phyloP scores from a whole-genome alignment of 2,797 vertebrate species.

The Protosalanx chinensis region DNA sequence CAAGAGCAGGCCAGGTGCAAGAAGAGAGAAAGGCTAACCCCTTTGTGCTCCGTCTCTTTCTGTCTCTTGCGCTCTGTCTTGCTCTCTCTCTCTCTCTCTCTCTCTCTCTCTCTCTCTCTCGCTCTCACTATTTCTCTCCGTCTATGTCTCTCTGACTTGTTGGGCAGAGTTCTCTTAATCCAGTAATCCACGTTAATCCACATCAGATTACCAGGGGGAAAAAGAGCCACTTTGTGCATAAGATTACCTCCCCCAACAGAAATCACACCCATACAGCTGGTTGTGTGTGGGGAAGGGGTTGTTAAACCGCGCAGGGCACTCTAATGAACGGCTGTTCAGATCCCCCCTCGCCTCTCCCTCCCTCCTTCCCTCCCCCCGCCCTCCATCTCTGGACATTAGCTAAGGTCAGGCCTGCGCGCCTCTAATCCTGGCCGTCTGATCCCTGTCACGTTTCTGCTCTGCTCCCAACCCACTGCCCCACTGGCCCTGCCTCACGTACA shows the following conservation, averaged over 20 bases:
- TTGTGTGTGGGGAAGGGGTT: too few relatives aligned
- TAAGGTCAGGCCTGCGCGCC: background rate
- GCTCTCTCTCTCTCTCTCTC: too few relatives aligned
- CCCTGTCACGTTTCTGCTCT: background rate
- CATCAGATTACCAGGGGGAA: background rate
- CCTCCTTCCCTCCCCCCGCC: background rate
- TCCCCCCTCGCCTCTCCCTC: background rate
- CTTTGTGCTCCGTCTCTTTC: background rate
- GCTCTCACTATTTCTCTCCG: background rate
- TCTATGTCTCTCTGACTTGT: background rate
- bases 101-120: too few relatives aligned
- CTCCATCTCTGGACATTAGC: background rate
- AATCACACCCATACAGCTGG: too few relatives aligned
- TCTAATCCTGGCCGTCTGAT: background rate
- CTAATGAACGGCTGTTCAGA: too few relatives aligned
- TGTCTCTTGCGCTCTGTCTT: too few relatives aligned
- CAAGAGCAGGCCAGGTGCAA: background rate
- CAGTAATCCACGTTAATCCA: constrained; percentile 1
- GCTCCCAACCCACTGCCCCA: background rate
- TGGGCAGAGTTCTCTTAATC: too few relatives aligned
- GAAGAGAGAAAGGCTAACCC: background rate
- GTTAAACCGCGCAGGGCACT: too few relatives aligned
- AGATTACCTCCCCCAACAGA: background rate
- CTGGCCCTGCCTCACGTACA: background rate
- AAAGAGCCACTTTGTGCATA: background rate